A percentile compares a stretch with the other conserved stretches of the same genome.
Conservation (phyloP, 2,888 invertebrate genomes). For the Agapostemon virescens region DNA sequence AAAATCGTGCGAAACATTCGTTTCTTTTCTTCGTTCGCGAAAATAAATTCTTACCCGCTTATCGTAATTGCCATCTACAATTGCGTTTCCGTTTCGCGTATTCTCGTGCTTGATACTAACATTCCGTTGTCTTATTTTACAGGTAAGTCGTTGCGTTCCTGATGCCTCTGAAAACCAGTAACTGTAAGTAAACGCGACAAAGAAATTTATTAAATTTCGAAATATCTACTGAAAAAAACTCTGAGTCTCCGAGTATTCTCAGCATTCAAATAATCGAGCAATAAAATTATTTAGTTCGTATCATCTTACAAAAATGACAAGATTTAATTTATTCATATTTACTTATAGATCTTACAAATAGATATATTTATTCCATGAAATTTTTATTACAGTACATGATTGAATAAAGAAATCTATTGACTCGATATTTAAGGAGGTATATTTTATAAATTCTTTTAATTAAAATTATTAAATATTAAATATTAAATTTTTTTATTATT, state of each 20-base stretch:
- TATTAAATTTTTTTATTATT: no score
- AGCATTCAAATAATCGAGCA: no score
- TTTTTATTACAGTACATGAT: no score
- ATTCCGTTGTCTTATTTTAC: constrained; percentile 45
- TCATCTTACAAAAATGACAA: no score
- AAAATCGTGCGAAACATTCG: constrained; percentile 1
- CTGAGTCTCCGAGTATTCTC: neutral
- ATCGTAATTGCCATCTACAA: neutral
- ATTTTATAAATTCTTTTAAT: no score
- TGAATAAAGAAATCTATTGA: no score
- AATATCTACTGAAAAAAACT: neutral
- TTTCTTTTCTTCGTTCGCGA: neutral
- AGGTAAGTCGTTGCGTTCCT: constrained; percentile 50
- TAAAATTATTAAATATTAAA: no score
- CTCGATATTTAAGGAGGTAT: no score
- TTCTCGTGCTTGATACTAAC: neutral
- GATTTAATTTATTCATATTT: no score
- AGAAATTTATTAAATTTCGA: neutral
- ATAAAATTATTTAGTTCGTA: no score
- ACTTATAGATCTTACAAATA: no score
- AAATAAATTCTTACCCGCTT: constrained; percentile 1
- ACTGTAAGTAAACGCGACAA: neutral
- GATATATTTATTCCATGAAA: no score
- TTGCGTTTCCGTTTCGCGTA: neutral
- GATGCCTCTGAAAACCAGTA: neutral